phyloP scores from a whole-genome alignment of 2,797 vertebrate genomes.

The Lepus oiostolus region DNA sequence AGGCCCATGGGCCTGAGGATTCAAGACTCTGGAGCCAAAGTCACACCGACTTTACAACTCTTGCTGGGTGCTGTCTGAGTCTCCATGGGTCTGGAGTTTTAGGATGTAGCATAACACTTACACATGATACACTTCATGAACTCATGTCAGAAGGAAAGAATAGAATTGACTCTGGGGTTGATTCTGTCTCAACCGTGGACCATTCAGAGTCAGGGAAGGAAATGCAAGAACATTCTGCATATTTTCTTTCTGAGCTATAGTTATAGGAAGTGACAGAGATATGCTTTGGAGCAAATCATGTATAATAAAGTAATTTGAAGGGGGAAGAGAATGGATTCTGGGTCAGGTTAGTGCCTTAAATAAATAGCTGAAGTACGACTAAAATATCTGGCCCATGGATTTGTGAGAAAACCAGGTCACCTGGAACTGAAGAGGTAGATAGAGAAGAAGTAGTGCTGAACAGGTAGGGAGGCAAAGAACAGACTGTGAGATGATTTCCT shows the following conservation, averaged over 20 bases:
- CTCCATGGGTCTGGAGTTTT: not conserved
- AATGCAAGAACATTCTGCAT: not conserved
- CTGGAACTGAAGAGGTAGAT: not conserved
- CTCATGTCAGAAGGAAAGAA: not conserved
- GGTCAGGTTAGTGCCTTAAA: not conserved
- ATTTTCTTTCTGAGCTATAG: not conserved
- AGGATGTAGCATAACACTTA: not conserved
- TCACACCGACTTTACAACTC: not conserved
- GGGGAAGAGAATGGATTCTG: not conserved
- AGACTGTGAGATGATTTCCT: not conserved
- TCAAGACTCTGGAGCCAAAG: not conserved
- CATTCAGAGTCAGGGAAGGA: not conserved
- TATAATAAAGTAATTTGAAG: slow-evolving; percentile 5
- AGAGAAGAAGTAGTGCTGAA: not conserved
- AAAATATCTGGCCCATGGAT: not conserved
- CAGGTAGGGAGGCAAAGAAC: not conserved
- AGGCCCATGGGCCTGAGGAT: not conserved
- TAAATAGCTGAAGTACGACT: not conserved
- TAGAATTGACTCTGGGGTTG: not conserved
- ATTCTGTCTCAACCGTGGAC: not conserved
- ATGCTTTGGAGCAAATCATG: not conserved
- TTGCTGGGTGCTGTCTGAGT: not conserved
- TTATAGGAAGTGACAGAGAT: not conserved
- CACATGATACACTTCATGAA: not conserved
- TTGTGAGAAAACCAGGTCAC: slow-evolving; percentile 34